Evolutionary conservation across 2,113 vertebrate species (phyloP), one percentile per base, ranked within the genome.

Genomic region (Holacanthus passer): DNA sequence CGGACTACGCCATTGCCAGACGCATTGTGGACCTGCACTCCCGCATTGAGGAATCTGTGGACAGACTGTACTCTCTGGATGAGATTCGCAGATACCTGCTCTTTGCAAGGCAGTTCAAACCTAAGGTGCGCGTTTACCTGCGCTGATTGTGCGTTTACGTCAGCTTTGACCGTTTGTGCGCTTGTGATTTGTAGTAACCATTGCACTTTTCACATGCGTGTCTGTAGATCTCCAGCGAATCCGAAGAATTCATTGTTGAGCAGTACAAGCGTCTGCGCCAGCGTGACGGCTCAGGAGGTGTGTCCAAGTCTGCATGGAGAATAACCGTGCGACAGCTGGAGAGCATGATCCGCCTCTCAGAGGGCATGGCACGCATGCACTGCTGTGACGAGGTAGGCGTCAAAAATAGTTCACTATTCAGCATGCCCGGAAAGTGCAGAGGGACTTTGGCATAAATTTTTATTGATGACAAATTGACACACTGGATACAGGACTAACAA

Each of bases 331-430:
- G 98, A 0, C 99, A 99, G 93, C 85, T 99, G 79, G 99, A 99
- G 87, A 99, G 98, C 93, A 98, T 99, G 97, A 99, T 99, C 86
- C 97, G 98, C 9, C 96, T 99, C 0, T 99, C 98, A 0, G 99
- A 99, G 94, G 95, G 94, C 41, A 99, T 99, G 99, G 97, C 98
- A 10, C 96, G 98, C 6, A 99, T 99, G 98, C 98, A 99, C 94
- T 99, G 99, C 94, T 99, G 97, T 39, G 99, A 99, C 31, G 98
- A 99, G 97, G 82, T 83, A 19, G 5, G 76, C 9, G 4, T 2
- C 8, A 20, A 35, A 9, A 39, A 47, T 0, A 8, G 27, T 9
- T 1, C 41, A 1, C 45, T 27, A 1, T 22, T 53, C 35, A n/a
- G 17, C 11, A 19, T 12, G 5, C 16, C 47, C 24, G 29, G 31